Percentiles rank a stretch among this genome's conserved stretches.
phyloP scores from a whole-genome alignment of 2,797 vertebrate genomes.

The Onychomys torridus region DNA sequence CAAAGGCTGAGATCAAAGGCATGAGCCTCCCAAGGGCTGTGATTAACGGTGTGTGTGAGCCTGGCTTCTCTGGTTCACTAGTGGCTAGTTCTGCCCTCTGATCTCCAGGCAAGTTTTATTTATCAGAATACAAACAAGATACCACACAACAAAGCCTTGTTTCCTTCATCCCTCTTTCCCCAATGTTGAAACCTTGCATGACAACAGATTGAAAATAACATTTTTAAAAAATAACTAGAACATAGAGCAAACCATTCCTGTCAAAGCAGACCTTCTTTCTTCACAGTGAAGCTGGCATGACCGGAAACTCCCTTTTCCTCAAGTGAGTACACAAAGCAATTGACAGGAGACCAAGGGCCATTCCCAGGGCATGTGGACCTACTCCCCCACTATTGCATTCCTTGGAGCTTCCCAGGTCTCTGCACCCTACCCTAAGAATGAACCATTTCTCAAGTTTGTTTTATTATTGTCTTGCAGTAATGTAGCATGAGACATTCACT shows the following conservation, averaged over 20 bases:
- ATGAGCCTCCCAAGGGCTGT: too few relatives aligned
- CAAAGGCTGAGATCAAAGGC: too few relatives aligned
- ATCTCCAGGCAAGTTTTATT: too few relatives aligned
- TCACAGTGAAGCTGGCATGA: background rate
- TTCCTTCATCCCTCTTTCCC: background rate
- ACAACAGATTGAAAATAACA: background rate
- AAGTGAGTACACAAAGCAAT: background rate
- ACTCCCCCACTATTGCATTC: background rate
- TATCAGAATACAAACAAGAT: too few relatives aligned
- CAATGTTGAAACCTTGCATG: background rate
- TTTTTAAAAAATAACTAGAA: background rate
- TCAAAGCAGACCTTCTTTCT: background rate
- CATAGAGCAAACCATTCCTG: background rate
- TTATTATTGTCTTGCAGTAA: background rate
- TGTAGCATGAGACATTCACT: background rate
- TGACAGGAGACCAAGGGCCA: background rate
- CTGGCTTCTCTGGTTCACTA: too few relatives aligned
- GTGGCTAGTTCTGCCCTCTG: too few relatives aligned
- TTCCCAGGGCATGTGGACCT: rapidly evolving
- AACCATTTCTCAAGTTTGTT: background rate
- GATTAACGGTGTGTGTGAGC: too few relatives aligned
- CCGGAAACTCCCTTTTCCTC: background rate
- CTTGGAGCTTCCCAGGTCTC: background rate
- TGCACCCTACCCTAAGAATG: background rate
- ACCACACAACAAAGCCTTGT: background rate